Evolutionary conservation across 2,888 invertebrate species (phyloP).

Genomic region (Parnassius smintheus): DNA sequence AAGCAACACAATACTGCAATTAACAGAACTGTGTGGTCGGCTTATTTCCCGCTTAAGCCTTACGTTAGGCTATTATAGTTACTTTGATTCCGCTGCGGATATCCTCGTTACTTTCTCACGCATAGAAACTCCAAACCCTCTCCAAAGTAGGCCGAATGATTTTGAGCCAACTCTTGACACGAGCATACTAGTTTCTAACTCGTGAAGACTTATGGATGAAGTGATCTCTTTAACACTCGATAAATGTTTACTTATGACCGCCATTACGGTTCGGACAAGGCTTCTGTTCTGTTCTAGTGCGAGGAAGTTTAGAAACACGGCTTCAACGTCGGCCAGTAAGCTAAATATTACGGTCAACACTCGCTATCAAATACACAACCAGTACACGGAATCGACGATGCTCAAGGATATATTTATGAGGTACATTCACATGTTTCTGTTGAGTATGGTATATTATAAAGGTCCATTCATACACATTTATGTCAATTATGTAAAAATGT

Average conservation of each 20-base stretch:
- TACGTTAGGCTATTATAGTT: too few species aligned
- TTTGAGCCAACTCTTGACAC: too few species aligned
- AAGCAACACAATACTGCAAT: too few species aligned
- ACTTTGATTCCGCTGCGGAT: too few species aligned
- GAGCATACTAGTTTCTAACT: too few species aligned
- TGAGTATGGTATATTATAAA: conserved; percentile 15
- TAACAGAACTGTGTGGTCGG: too few species aligned
- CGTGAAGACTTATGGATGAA: not conserved
- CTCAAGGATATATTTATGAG: conserved; percentile 26
- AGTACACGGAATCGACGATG: conserved; percentile 25
- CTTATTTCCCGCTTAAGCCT: too few species aligned
- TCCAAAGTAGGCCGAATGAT: too few species aligned
- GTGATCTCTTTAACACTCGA: conserved; percentile 1
- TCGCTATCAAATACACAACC: conserved; percentile 17
- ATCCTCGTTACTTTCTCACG: too few species aligned
- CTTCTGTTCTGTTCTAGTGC: conserved; percentile 26
- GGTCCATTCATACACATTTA: conserved; percentile 2
- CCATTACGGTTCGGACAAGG: conserved; percentile 18
- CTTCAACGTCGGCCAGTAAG: conserved; percentile 8
- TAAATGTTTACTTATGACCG: conserved; percentile 22
- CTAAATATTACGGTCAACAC: conserved; percentile 24
- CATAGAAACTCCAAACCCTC: too few species aligned
- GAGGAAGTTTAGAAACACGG: conserved; percentile 13
- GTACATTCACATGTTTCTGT: conserved; percentile 21
- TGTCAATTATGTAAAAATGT: too few species aligned